These are phyloP conservation scores for Cyprinodon variegatus DNA, from an alignment of 2,113 vertebrate species.

Conservation along the genomic window DNA sequence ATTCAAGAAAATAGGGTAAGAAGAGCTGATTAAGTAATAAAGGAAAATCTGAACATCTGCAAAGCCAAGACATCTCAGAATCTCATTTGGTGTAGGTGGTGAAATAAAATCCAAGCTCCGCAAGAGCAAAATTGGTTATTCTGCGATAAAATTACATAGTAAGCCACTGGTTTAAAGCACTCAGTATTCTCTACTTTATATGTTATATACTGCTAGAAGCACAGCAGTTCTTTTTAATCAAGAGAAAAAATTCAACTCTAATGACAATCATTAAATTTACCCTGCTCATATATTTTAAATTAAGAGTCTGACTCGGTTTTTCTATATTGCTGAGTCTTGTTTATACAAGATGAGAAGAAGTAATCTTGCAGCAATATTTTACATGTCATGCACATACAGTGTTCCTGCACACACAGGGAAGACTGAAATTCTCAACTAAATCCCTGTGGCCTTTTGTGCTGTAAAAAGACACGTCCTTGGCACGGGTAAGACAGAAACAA, in stretches of 20 bases:
- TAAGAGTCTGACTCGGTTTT: slow-evolving; percentile 5
- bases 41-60: neutral
- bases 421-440: slow-evolving; percentile 14
- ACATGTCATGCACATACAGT: slow-evolving; percentile 31
- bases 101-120: slow-evolving; percentile 7
- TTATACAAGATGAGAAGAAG: slow-evolving; percentile 27
- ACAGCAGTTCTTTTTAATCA: slow-evolving; percentile 3
- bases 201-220: neutral
- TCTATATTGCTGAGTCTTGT: neutral
- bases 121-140: neutral
- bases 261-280: slow-evolving; percentile 1
- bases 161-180: neutral
- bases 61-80: slow-evolving; percentile 4
- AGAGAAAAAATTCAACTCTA: neutral
- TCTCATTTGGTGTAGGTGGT: slow-evolving; percentile 1
- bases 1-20: neutral
- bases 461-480: slow-evolving; percentile 29
- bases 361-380: slow-evolving; percentile 41
- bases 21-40: slow-evolving; percentile 1
- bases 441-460: slow-evolving; percentile 40
- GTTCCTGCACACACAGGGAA: slow-evolving; percentile 32
- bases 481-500: slow-evolving; percentile 28
- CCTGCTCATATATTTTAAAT: neutral
- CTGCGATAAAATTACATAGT: slow-evolving; percentile 7
- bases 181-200: neutral